Base-by-base conservation (phyloP, 2,888 invertebrate genomes). In the Platycnemis pennipes region DNA sequence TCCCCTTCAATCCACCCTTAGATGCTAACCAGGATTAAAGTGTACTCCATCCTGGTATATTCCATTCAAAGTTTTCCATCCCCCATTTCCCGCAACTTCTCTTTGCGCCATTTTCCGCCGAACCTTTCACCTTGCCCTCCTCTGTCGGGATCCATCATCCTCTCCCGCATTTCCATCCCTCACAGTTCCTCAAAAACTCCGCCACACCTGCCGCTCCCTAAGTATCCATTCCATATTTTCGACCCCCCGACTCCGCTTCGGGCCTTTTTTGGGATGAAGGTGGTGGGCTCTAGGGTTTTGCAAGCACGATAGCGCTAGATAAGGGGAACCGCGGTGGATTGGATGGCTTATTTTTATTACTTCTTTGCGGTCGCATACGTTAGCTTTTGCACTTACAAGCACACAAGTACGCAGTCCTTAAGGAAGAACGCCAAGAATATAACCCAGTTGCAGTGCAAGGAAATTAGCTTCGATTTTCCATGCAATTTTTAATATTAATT, bases 181-280 rank as follows among this genome's bases (percentile, higher is more conserved):
- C 53, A 37, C 87, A 37, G 44, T 87, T 87, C 88, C 88, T 88
- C 88, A 88, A n/a, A 69, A 91, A 69, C 63, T 91, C 69, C 26
- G 44, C 91, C 49, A 56, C 91, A 91, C 91, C 91, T 91, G 91
- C 91, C 37, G 49, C 91, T 91, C 16, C 44, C 77, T 31, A 77
- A 63, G 16, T 53, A 63, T 91, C 63, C 69, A 91, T 91, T 63
- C 91, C 63, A 26, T 8, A 63, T 63, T 63, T 89, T 42, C 31
- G 31, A 53, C 88, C 46, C 49, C 49, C 46, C 91, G 42, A n/a
- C 69, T 69, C 42, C 89, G 37, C 56, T 19, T 37, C 42, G n/a
- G n/a, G 11, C 42, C 2, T 37, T 19, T 56, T 37, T 19, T 26
- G 31, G 63, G 63, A n/a, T 63, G 63, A 63, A n/a, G n/a, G 63